Evolutionary conservation across 2,113 vertebrate species (phyloP).

Genomic region (Emydura subglobosa): DNA sequence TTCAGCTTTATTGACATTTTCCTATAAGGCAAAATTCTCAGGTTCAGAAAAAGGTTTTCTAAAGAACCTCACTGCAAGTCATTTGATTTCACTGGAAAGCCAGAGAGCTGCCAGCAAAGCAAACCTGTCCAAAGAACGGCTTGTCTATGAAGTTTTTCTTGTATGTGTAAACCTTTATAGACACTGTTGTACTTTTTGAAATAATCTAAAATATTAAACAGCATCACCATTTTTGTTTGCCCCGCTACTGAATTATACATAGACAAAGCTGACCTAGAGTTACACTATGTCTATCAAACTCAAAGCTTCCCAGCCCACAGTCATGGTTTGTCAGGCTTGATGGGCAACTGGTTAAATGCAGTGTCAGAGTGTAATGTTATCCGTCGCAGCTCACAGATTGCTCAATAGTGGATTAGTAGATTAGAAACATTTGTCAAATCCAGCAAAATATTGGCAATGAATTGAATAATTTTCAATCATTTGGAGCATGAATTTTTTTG

Average conservation of each 20-base stretch:
- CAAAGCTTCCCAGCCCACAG: not conserved
- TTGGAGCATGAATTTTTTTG: not conserved
- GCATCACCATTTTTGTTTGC: not conserved
- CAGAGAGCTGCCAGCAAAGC: not conserved
- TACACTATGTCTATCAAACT: not conserved
- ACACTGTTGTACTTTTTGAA: not conserved
- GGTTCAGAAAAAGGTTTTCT: constrained; percentile 6
- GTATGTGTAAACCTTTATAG: not conserved
- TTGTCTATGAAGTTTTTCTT: not conserved
- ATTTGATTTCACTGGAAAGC: not conserved
- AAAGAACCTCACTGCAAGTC: not conserved
- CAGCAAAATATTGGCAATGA: not conserved
- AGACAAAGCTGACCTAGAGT: constrained; percentile 1
- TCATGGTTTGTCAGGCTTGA: constrained; percentile 35
- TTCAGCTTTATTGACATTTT: not conserved
- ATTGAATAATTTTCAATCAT: not conserved
- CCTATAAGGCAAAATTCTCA: not conserved
- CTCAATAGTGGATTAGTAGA: not conserved
- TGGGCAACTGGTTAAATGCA: not conserved
- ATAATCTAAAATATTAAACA: constrained; percentile 45
- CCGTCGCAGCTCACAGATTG: not conserved
- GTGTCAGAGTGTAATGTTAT: not conserved
- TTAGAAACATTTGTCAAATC: not conserved
- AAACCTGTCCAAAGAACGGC: not conserved
- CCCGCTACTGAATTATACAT: constrained; percentile 49